These are phyloP conservation scores for Drymodes brunneopygia DNA, from an alignment of 2,113 vertebrate genomes.

Conservation along the genomic window DNA sequence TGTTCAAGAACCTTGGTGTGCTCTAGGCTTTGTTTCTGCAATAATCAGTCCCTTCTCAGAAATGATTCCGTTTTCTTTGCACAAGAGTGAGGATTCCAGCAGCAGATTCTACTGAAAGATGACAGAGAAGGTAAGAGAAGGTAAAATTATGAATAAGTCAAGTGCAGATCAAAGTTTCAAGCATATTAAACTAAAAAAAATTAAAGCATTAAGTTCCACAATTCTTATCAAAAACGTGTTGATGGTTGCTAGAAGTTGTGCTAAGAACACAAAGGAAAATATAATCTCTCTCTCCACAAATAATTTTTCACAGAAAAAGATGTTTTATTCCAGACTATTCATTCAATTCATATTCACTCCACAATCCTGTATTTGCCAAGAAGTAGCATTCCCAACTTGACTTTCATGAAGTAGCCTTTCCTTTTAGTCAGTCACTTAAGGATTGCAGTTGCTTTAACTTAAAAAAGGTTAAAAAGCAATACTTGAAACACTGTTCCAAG, in stretches of 20 bases:
- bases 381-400: neutral
- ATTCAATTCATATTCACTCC: neutral
- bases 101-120: neutral
- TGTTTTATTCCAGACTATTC: neutral
- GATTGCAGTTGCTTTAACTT: neutral
- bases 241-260: neutral
- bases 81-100: neutral
- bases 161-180: neutral
- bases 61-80: neutral
- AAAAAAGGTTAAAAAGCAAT: neutral
- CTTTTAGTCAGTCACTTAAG: neutral
- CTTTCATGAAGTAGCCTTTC: neutral
- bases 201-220: neutral
- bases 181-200: neutral
- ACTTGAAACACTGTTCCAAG: neutral
- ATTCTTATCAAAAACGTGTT: neutral
- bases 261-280: neutral
- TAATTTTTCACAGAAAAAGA: neutral
- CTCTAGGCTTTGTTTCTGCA: neutral
- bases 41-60: neutral
- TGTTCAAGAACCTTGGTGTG: neutral
- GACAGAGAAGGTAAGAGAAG: neutral
- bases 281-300: neutral
- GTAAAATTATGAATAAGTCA: neutral
- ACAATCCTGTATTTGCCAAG: neutral